phyloP scores from a whole-genome alignment of 2,113 vertebrate species.

The Hiodon tergisus region DNA sequence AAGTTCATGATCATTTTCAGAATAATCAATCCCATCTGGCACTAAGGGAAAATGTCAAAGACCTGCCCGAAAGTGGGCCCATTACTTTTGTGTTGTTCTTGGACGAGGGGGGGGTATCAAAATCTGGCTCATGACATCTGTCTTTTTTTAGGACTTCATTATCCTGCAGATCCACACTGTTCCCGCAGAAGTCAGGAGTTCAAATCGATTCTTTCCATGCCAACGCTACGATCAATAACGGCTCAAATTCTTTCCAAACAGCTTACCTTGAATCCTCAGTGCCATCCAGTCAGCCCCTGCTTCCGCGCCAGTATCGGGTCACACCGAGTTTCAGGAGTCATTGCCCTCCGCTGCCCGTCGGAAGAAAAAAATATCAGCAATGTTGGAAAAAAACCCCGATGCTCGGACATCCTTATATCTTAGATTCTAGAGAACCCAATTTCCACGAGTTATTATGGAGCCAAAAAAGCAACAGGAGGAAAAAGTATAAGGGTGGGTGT shows the following conservation, averaged over 20 bases:
- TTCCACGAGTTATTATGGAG: not conserved
- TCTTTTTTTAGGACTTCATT: not conserved
- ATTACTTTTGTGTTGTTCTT: not conserved
- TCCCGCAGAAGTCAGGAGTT: not conserved
- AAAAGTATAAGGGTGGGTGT: too few relatives aligned
- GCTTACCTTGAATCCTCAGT: conserved; percentile 61
- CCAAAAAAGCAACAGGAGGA: not conserved
- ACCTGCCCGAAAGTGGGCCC: not conserved
- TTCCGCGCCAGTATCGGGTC: conserved; percentile 42
- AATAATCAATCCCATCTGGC: not conserved
- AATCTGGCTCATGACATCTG: not conserved
- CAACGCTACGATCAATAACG: conserved; percentile 51
- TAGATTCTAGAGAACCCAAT: too few relatives aligned
- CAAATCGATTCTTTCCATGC: conserved; percentile 26
- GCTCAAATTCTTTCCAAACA: conserved; percentile 56
- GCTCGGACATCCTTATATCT: not conserved
- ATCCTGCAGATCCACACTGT: not conserved
- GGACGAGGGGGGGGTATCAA: too few relatives aligned
- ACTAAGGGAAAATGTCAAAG: not conserved
- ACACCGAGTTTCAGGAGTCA: conserved; percentile 46
- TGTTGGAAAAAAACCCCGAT: not conserved
- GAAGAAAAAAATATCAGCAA: conserved; percentile 26
- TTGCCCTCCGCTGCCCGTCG: conserved; percentile 29
- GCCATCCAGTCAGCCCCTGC: conserved; percentile 60
- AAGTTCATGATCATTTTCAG: not conserved